A percentile compares a stretch with the other conserved stretches of the same genome.
These are phyloP conservation scores for Spinus olivaceus DNA, from an alignment of 2,797 vertebrate genomes.

Conservation along the genomic window DNA sequence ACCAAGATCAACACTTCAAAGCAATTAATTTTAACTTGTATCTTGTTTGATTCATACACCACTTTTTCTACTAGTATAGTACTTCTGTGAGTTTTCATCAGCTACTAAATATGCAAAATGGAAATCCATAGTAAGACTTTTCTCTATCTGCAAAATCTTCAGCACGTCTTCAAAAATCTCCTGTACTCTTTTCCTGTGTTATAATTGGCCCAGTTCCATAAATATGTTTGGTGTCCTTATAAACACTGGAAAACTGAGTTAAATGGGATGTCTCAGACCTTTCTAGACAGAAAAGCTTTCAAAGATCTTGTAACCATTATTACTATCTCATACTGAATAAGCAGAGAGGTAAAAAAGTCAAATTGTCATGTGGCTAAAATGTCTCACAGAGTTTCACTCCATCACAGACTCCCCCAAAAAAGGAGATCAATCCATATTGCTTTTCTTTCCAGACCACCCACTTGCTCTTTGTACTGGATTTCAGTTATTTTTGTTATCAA, in stretches of 20 bases:
- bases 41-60: background rate
- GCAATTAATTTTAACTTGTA: background rate
- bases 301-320: background rate
- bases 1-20: background rate
- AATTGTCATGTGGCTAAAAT: background rate
- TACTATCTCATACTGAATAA: background rate
- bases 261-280: background rate
- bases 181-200: background rate
- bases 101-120: too few relatives aligned
- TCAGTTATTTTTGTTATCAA: conserved; percentile 21
- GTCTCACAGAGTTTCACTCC: background rate
- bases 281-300: background rate
- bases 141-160: background rate
- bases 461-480: background rate
- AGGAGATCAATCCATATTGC: background rate
- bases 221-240: background rate
- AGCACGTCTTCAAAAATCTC: background rate
- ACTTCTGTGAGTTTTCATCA: too few relatives aligned
- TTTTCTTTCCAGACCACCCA: conserved; percentile 42
- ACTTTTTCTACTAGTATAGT: background rate
- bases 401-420: background rate
- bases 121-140: background rate
- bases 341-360: background rate
- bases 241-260: background rate
- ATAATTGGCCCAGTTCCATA: background rate